Percentiles rank a stretch among this genome's conserved stretches.
Conservation (phyloP, 2,888 invertebrate genomes). For the Archaeoteleia sp. region DNA sequence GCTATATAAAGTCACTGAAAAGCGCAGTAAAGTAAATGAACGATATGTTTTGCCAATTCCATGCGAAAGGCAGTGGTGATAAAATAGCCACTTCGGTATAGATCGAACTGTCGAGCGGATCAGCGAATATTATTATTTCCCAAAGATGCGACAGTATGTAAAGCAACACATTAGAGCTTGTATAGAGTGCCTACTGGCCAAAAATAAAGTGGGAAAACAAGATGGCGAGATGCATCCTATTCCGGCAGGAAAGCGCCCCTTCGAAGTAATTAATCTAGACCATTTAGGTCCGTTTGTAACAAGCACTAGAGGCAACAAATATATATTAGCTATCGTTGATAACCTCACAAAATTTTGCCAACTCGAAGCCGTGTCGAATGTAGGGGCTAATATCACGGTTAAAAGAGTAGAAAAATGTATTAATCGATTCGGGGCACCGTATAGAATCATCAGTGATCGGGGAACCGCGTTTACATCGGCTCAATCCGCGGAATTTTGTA, state of each 20-base stretch:
- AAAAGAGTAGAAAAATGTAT: slow-evolving; percentile 26
- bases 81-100: slow-evolving; percentile 22
- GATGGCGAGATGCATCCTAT: slow-evolving; percentile 25
- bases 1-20: slow-evolving; percentile 15
- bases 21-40: too few relatives aligned
- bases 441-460: slow-evolving; percentile 30
- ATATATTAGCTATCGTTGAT: slow-evolving; percentile 42
- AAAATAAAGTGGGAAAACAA: slow-evolving; percentile 28
- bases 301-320: slow-evolving; percentile 22
- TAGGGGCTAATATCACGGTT: slow-evolving; percentile 4
- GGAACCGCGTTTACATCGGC: slow-evolving; percentile 40
- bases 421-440: slow-evolving; percentile 26
- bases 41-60: slow-evolving; percentile 21
- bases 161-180: slow-evolving; percentile 11
- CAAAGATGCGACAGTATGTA: slow-evolving; percentile 8
- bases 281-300: slow-evolving; percentile 46
- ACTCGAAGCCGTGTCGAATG: slow-evolving; percentile 33
- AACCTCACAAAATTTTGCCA: slow-evolving; percentile 45
- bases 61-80: slow-evolving; percentile 34
- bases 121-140: slow-evolving; percentile 13
- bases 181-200: slow-evolving; percentile 11
- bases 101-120: slow-evolving; percentile 8
- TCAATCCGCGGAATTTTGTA: slow-evolving; percentile 31
- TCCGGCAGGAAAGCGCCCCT: slow-evolving; percentile 43
- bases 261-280: slow-evolving; percentile 45